phyloP scores from a whole-genome alignment of 2,113 vertebrate genomes.

The Nanger granti region DNA sequence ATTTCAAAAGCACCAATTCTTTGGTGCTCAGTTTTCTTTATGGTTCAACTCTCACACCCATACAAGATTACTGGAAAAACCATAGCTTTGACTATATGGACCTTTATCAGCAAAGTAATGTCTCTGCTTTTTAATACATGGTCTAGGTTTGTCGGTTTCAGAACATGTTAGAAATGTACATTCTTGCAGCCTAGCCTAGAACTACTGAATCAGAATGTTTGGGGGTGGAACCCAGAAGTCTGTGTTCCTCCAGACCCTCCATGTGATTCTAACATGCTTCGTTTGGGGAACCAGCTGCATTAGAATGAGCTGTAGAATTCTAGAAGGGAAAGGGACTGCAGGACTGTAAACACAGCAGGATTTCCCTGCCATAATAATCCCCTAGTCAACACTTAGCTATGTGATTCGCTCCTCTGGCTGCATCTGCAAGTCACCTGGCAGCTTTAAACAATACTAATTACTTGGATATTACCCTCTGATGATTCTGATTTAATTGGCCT shows the following conservation, averaged over 20 bases:
- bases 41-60: background rate
- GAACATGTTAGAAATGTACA: background rate
- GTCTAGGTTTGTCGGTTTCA: background rate
- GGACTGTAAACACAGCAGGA: background rate
- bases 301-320: background rate
- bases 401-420: too few species aligned
- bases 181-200: background rate
- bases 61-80: background rate
- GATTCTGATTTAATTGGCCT: background rate
- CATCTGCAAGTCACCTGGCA: background rate
- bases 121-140: background rate
- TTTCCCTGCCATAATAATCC: background rate
- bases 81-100: background rate
- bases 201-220: background rate
- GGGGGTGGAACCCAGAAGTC: background rate
- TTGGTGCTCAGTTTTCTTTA: background rate
- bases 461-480: background rate
- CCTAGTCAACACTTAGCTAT: background rate
- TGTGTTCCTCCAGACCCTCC: background rate
- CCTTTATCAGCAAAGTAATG: background rate
- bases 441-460: background rate
- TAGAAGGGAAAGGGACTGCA: background rate
- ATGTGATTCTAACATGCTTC: background rate
- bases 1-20: background rate
- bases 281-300: background rate